Evolutionary conservation across 2,113 vertebrate genomes (phyloP), one percentile per base, ranked within the genome.

Genomic region (Hypomesus transpacificus): DNA sequence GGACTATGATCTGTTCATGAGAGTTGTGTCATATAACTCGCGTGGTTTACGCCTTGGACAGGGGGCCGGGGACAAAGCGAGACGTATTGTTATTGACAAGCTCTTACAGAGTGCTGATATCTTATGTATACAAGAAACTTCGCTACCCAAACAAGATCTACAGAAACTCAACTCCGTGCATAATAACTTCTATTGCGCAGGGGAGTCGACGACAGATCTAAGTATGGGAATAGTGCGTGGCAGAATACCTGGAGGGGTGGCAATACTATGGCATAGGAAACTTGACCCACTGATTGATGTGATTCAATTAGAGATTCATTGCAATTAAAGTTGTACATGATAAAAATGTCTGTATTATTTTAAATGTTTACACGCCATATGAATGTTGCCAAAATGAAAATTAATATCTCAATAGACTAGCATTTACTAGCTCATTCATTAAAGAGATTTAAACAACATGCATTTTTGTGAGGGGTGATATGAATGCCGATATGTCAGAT

Each of bases 21-120:
- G 60, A 62, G 24, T 62, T 62, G 60, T 62, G 60, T 62, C 60
- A 62, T 62, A 4, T 62, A 62, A 62, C 60, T 62, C 60, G 60
- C 24, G 21, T 24, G 21, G 60, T 22, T 28, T 62, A 22, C 60
- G 5, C 60, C 60, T 21, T 14, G 60, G 60, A 24, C 60, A 52
- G 8, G 14, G 50, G 8, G 50, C 50, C 14, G 50, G 50, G 50
- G 13, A 24, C n/a, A 21, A 61, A 24, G 50, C 50, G 50, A 8
- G 50, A 52, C 50, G 50, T 14, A 3, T 52, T 52, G 50, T 52
- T 52, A 52, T 52, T 52, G 50, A 52, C 24, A 24, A 52, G 50
- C 59, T 61, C 59, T 22, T 11, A 22, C 8, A 61, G 59, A 61
- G 21, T 9, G 59, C 59, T 22, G 59, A 61, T 61, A 61, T 21